Percentiles rank a stretch among this genome's conserved stretches.
phyloP scores from a whole-genome alignment of 2,113 vertebrate genomes.

The Athene noctua region DNA sequence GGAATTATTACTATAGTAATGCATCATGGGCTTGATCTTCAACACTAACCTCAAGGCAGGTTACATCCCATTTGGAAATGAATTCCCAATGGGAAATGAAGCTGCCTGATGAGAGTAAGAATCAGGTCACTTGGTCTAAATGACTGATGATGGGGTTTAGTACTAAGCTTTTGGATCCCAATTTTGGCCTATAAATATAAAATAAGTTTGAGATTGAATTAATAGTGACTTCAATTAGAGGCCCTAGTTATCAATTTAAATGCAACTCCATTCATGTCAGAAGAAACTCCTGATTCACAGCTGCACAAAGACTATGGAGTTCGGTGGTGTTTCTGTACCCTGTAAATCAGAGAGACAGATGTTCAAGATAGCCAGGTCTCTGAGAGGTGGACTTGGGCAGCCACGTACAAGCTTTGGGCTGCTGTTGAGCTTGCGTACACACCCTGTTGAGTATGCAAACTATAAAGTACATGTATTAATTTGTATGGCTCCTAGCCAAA shows the following conservation, averaged over 20 bases:
- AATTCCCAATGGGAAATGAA: background rate
- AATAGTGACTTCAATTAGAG: background rate
- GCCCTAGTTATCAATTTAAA: background rate
- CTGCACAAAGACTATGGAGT: background rate
- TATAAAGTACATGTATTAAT: background rate
- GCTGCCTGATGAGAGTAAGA: background rate
- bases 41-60: background rate
- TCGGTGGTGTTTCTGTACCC: background rate
- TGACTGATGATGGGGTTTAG: background rate
- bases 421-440: background rate
- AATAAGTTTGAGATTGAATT: background rate
- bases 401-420: background rate
- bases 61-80: background rate
- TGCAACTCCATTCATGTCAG: background rate
- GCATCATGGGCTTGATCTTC: background rate
- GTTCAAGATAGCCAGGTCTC: background rate
- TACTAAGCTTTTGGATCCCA: background rate
- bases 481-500: background rate
- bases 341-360: background rate
- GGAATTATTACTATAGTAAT: background rate
- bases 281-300: background rate
- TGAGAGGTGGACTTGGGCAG: background rate
- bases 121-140: slow-evolving; percentile 23
- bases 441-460: background rate
- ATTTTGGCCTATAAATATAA: background rate